Conservation (phyloP, 2,113 vertebrate species). For the Sinocyclocheilus grahami region DNA sequence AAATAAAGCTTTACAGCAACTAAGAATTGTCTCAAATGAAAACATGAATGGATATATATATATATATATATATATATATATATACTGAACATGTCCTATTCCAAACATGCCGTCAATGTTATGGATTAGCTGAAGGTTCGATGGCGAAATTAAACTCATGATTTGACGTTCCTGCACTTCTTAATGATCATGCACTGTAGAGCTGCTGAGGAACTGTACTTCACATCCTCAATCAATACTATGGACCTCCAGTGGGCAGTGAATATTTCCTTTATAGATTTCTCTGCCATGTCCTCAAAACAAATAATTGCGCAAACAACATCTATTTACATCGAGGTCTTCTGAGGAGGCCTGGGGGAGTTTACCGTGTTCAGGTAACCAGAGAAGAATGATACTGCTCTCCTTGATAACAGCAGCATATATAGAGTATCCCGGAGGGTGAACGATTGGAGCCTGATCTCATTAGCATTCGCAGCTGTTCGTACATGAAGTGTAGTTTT, state of each 20-base stretch:
- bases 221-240: slow-evolving; percentile 50
- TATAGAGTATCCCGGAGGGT: neutral
- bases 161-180: slow-evolving; percentile 13
- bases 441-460: neutral
- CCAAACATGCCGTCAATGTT: neutral
- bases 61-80: no score
- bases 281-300: slow-evolving; percentile 43
- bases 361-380: slow-evolving; percentile 4
- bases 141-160: slow-evolving; percentile 15
- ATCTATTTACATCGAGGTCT: slow-evolving; percentile 43
- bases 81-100: neutral
- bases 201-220: slow-evolving; percentile 35
- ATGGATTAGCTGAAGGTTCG: slow-evolving; percentile 7
- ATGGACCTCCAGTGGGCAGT: slow-evolving; percentile 15
- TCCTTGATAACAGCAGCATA: slow-evolving; percentile 3
- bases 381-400: slow-evolving; percentile 3
- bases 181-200: slow-evolving; percentile 29
- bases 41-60: neutral
- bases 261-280: slow-evolving; percentile 57
- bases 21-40: slow-evolving; percentile 20
- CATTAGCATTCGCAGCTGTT: neutral
- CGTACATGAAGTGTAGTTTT: neutral
- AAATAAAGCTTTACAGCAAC: slow-evolving; percentile 33
- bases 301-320: slow-evolving; percentile 50
- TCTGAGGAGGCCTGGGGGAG: neutral